These are phyloP conservation scores for Barbus barbus DNA, from an alignment of 2,113 vertebrate genomes.

Conservation along the genomic window DNA sequence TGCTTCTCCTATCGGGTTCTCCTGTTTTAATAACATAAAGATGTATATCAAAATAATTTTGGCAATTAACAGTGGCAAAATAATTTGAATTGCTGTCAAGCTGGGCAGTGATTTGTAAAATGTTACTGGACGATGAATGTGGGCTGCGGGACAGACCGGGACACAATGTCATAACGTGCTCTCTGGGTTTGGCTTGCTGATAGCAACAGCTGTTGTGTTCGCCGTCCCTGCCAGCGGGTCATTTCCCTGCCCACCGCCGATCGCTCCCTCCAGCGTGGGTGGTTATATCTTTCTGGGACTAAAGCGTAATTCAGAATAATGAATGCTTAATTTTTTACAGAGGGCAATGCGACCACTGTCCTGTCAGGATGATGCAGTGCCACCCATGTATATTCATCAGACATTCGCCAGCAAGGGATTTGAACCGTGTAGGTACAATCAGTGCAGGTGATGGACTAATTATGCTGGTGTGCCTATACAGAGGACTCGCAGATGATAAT, in stretches of 20 bases:
- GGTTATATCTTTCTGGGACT: conserved; percentile 69
- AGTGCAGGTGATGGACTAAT: conserved; percentile 35
- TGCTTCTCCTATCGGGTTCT: background rate
- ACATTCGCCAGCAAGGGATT: conserved; percentile 23
- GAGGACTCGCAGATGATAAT: background rate
- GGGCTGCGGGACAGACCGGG: background rate
- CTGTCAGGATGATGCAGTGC: conserved; percentile 64
- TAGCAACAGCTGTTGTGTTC: conserved; percentile 38
- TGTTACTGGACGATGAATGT: background rate
- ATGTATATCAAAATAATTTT: conserved; percentile 41
- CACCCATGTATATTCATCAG: conserved; percentile 59
- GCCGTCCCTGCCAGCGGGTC: conserved; percentile 24
- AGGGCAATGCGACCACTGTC: conserved; percentile 51
- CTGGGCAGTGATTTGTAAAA: conserved; percentile 48
- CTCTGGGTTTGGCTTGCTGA: conserved; percentile 26
- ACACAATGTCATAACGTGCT: conserved; percentile 36
- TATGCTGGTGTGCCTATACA: conserved; percentile 8
- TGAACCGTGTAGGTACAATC: conserved; percentile 57
- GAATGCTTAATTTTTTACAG: conserved; percentile 60
- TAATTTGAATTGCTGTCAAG: conserved; percentile 48
- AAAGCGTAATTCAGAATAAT: conserved; percentile 72
- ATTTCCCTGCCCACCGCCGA: conserved; percentile 14
- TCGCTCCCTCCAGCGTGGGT: conserved; percentile 51
- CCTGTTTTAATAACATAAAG: conserved; percentile 55
- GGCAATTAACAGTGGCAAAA: conserved; percentile 30